Evolutionary conservation across 2,797 vertebrate species (phyloP).

Genomic region (Syngnathus acus): DNA sequence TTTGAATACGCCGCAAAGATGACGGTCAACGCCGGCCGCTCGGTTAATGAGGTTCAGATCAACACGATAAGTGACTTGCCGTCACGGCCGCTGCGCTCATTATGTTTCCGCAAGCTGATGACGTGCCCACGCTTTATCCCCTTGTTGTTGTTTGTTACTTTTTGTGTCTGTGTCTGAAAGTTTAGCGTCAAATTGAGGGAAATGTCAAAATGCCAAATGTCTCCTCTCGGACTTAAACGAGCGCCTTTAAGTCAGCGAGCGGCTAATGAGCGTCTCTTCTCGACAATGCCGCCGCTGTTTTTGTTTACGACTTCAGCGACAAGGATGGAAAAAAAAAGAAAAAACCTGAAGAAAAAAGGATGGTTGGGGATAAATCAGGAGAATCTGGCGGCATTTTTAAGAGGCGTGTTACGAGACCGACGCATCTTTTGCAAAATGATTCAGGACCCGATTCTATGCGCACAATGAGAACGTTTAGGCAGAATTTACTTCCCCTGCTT

Average conservation of each 20-base stretch:
- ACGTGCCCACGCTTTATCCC: neutral
- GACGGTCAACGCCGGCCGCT: neutral
- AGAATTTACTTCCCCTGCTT: neutral
- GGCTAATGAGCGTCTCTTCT: conserved; percentile 9
- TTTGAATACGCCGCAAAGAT: conserved; percentile 8
- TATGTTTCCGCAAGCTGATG: conserved; percentile 1
- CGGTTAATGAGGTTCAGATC: conserved; percentile 6
- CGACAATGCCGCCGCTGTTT: neutral
- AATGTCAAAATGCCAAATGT: conserved; percentile 11
- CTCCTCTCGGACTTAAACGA: conserved; percentile 5
- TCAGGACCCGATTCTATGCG: neutral
- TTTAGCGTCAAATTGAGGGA: conserved; percentile 1
- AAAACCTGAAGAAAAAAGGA: neutral
- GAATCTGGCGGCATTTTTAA: neutral
- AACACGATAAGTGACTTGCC: neutral
- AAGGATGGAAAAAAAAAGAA: neutral
- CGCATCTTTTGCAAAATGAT: neutral
- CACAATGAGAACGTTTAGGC: neutral
- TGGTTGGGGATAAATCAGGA: conserved; percentile 1
- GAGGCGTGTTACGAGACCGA: neutral
- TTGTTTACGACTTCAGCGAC: neutral
- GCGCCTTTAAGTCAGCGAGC: conserved; percentile 4
- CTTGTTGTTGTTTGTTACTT: neutral
- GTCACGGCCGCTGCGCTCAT: neutral
- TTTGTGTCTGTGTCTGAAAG: neutral